Percentiles rank a stretch among this genome's conserved stretches.
These are phyloP conservation scores for Monoplex corrugatus DNA, from an alignment of 2,888 invertebrate genomes.

Conservation along the genomic window DNA sequence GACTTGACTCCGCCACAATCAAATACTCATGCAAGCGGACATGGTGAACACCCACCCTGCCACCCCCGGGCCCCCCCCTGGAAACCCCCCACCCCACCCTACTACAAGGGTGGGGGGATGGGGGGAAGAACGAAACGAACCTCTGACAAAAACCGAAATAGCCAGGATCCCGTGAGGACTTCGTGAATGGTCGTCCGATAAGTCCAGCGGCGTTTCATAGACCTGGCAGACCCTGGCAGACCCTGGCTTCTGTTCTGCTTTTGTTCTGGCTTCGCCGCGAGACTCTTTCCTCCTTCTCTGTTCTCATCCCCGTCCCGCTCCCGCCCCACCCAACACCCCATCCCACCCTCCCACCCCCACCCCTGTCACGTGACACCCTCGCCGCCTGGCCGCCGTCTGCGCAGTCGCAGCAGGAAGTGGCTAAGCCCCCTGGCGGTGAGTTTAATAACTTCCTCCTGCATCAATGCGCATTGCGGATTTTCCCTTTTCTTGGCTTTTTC, in stretches of 20 bases:
- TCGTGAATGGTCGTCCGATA: too few relatives aligned
- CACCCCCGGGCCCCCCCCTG: too few relatives aligned
- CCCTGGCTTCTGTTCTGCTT: background rate
- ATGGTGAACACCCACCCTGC: too few relatives aligned
- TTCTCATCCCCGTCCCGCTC: background rate
- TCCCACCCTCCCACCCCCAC: conserved; percentile 24
- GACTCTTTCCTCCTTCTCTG: background rate
- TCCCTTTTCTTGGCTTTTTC: background rate
- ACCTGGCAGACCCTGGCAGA: too few relatives aligned
- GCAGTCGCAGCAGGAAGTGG: conserved; percentile 44
- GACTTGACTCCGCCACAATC: too few relatives aligned
- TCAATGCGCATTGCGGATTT: conserved; percentile 16
- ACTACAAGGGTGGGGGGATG: too few relatives aligned
- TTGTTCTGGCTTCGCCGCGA: background rate
- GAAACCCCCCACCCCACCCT: too few relatives aligned
- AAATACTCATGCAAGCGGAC: too few relatives aligned
- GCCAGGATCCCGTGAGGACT: too few relatives aligned
- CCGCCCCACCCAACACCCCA: background rate
- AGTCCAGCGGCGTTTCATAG: background rate
- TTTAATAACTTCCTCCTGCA: conserved; percentile 42
- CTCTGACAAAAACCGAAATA: too few relatives aligned
- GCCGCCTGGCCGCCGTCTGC: conserved; percentile 12
- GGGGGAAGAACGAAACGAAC: too few relatives aligned
- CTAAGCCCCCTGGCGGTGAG: conserved; percentile 40
- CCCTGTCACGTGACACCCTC: conserved; percentile 38